A percentile compares a stretch with the other conserved stretches of the same genome.
Conservation (phyloP, 2,888 invertebrate species). For the Miltochrista miniata region DNA sequence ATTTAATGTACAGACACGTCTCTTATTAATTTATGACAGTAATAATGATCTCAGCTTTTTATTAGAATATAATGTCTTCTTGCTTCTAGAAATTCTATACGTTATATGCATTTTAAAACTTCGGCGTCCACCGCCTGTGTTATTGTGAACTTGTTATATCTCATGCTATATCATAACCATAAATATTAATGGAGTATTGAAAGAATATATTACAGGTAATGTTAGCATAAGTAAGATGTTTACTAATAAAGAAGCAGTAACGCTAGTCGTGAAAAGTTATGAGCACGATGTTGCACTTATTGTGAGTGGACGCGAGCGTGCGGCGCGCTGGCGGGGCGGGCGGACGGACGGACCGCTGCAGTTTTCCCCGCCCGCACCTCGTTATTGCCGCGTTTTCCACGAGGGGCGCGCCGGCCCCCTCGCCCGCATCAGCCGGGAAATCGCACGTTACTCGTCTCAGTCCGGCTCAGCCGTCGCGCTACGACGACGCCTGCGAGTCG, state of each 20-base stretch:
- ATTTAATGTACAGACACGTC: slow-evolving; percentile 24
- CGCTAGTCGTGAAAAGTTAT: slow-evolving; percentile 16
- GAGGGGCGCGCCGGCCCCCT: slow-evolving; percentile 76
- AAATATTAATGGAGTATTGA: neutral
- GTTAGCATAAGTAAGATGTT: neutral
- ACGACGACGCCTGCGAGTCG: slow-evolving; percentile 68
- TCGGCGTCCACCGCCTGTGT: too few relatives aligned
- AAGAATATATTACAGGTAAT: neutral
- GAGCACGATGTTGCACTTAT: slow-evolving; percentile 26
- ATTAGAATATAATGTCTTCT: slow-evolving; percentile 8
- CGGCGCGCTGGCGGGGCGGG: slow-evolving; percentile 51
- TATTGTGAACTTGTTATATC: too few relatives aligned
- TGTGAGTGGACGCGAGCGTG: slow-evolving; percentile 23
- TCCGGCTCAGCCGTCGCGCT: slow-evolving; percentile 76
- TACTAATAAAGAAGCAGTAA: neutral
- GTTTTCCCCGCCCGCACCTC: slow-evolving; percentile 76
- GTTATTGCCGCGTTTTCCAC: slow-evolving; percentile 73
- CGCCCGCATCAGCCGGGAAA: slow-evolving; percentile 76
- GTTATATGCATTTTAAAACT: neutral
- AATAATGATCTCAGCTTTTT: slow-evolving; percentile 9
- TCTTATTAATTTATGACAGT: slow-evolving; percentile 16
- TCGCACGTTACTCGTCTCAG: slow-evolving; percentile 75
- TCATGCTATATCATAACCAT: neutral
- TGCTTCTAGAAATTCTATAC: neutral
- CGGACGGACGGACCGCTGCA: slow-evolving; percentile 54